Evolutionary conservation across 2,797 vertebrate species (phyloP), one percentile per base, ranked within the genome.

Genomic region (Sternarchorhynchus goeldii): DNA sequence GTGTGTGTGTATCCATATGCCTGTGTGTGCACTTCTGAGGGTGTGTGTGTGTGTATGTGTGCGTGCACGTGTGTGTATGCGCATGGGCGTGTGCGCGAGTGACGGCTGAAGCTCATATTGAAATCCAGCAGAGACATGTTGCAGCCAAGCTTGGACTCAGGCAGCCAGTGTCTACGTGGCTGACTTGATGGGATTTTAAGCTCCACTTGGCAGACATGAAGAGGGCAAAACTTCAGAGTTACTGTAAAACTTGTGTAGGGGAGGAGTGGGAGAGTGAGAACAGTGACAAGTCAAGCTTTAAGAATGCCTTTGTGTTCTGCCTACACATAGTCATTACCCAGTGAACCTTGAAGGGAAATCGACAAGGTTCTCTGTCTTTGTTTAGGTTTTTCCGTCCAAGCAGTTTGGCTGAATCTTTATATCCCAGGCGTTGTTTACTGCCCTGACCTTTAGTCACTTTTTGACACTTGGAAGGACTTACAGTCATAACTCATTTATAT

Each of bases 81-180:
- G 78, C 53, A 55, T 65, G 59, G 56, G 66, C 64, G 73, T 70
- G 67, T 75, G 67, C 84, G 50, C 84, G 45, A 80, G 72, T 73
- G 67, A 82, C 78, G 83, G 70, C 36, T 88, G 87, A 50, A 50
- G 56, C 73, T 66, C 63, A 59, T 63, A 67, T 45, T 82, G 62
- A 81, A 82, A 82, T 92, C 91, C 89, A 91, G 92, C 90, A 91
- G 89, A 79, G 80, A 77, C 85, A 73, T 80, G 81, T 77, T 70
- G 74, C 78, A 80, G 81, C 81, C 77, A 80, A 83, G 77, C 73
- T 81, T 79, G 78, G 56, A 79, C 77, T 75, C 71, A 80, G 77
- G 58, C 76, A 84, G 78, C 73, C 74, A 71, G 79, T 76, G 79
- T 86, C 83, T 84, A 86, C 85, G 85, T 86, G 85, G 85, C 85